phyloP scores from a whole-genome alignment of 2,797 vertebrate genomes.

The Etheostoma nigrum region DNA sequence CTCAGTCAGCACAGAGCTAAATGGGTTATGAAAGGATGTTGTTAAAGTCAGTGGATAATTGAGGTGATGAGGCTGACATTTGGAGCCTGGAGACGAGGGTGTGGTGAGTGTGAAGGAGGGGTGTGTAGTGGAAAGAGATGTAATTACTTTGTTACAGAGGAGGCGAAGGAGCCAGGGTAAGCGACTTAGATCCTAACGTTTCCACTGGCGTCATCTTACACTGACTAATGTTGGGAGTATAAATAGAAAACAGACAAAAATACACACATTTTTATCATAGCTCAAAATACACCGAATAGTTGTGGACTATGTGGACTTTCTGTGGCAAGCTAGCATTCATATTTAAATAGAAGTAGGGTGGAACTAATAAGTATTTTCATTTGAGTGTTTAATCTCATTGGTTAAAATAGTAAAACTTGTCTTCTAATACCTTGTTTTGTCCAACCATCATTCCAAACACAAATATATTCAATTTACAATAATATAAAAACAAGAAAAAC shows the following conservation, averaged over 20 bases:
- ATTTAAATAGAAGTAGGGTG: neutral
- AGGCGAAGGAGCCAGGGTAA: constrained; percentile 34
- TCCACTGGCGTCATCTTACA: constrained; percentile 43
- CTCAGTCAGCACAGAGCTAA: constrained; percentile 35
- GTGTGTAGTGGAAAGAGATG: constrained; percentile 61
- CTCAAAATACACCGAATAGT: constrained; percentile 40
- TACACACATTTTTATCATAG: constrained; percentile 13
- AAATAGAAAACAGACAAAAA: constrained; percentile 27
- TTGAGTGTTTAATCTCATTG: neutral
- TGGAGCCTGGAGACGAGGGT: constrained; percentile 66
- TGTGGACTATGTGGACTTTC: neutral
- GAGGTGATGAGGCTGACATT: constrained; percentile 77
- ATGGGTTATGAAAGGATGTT: constrained; percentile 61
- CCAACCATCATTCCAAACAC: neutral
- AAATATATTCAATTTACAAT: neutral
- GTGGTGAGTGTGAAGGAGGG: constrained; percentile 41
- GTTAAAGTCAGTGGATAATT: constrained; percentile 69
- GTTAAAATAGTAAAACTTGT: neutral
- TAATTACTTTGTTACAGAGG: constrained; percentile 69
- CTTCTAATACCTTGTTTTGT: neutral
- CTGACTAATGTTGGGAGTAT: constrained; percentile 3
- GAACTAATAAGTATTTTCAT: constrained; percentile 7
- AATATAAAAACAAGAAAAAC: neutral
- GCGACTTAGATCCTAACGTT: constrained; percentile 30
- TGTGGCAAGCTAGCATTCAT: neutral